Conservation (phyloP, 92 coral and sea anemone species). For the Porites divaricata region DNA sequence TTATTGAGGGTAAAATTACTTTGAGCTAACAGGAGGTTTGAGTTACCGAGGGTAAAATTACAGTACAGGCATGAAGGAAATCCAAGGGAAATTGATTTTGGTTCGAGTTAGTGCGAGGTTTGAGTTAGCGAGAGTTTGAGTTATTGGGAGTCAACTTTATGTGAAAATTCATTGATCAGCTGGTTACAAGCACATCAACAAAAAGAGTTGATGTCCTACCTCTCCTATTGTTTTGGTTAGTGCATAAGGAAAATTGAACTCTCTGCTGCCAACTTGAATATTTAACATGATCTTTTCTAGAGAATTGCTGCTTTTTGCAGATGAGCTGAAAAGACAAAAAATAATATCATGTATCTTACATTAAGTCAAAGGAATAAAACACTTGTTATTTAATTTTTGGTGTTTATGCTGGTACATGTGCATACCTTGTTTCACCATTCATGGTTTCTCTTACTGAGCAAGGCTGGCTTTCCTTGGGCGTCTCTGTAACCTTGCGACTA, state of each 20-base stretch:
- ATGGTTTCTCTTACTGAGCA: constrained; percentile 68
- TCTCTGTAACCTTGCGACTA: constrained; percentile 74
- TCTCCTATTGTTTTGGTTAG: constrained; percentile 89
- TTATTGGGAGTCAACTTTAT: too few relatives aligned
- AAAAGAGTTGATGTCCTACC: constrained; percentile 50
- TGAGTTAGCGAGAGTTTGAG: too few relatives aligned
- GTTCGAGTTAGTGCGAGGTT: too few relatives aligned
- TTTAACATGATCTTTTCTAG: constrained; percentile 80
- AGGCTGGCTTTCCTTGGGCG: constrained; percentile 80
- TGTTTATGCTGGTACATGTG: too few relatives aligned
- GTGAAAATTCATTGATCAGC: too few relatives aligned
- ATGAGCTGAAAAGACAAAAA: constrained; percentile 24
- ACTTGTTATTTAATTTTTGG: too few relatives aligned
- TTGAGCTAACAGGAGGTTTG: too few relatives aligned
- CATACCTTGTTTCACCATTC: constrained; percentile 79
- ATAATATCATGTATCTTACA: not conserved
- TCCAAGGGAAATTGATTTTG: too few relatives aligned
- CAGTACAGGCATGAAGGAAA: too few relatives aligned
- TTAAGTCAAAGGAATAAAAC: too few relatives aligned
- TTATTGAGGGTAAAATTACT: too few relatives aligned
- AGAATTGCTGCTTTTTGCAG: constrained; percentile 43
- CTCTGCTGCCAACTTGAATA: constrained; percentile 63
- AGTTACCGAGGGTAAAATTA: too few relatives aligned
- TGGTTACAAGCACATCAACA: not conserved
- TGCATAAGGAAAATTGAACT: constrained; percentile 86